phyloP scores from a whole-genome alignment of 2,888 invertebrate genomes.

The Thyatira batis region DNA sequence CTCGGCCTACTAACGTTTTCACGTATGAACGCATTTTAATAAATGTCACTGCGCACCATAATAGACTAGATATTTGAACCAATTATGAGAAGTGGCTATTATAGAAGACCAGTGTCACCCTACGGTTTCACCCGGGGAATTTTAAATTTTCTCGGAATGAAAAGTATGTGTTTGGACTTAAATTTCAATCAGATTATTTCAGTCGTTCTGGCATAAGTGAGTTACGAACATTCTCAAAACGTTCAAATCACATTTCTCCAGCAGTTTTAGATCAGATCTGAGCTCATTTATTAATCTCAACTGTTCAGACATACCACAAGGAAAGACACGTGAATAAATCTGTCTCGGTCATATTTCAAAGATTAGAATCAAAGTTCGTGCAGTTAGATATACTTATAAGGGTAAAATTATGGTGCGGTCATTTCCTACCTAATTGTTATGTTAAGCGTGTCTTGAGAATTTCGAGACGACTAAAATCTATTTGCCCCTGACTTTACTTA shows the following conservation, averaged over 20 bases:
- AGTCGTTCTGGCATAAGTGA: no score
- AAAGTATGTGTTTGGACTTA: no score
- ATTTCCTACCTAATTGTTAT: not conserved
- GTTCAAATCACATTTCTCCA: no score
- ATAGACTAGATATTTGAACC: not conserved
- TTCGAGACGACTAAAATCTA: not conserved
- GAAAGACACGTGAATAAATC: not conserved
- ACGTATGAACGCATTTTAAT: constrained; percentile 10
- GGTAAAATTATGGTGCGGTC: not conserved
- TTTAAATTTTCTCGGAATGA: no score
- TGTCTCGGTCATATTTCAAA: not conserved
- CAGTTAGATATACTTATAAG: not conserved
- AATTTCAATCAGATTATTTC: no score
- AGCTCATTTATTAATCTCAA: no score
- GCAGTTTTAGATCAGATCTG: no score
- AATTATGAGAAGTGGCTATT: not conserved
- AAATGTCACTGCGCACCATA: constrained; percentile 6
- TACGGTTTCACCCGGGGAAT: no score
- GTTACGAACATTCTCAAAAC: no score
- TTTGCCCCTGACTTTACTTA: no score
- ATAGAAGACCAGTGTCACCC: no score
- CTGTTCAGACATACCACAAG: not conserved
- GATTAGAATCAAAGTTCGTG: not conserved
- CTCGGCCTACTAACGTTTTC: constrained; percentile 22
- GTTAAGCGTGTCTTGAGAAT: not conserved